Evolutionary conservation across 53 echinoderm and acorn worm genomes (phyloP).

Genomic region (Mesocentrotus franciscanus): DNA sequence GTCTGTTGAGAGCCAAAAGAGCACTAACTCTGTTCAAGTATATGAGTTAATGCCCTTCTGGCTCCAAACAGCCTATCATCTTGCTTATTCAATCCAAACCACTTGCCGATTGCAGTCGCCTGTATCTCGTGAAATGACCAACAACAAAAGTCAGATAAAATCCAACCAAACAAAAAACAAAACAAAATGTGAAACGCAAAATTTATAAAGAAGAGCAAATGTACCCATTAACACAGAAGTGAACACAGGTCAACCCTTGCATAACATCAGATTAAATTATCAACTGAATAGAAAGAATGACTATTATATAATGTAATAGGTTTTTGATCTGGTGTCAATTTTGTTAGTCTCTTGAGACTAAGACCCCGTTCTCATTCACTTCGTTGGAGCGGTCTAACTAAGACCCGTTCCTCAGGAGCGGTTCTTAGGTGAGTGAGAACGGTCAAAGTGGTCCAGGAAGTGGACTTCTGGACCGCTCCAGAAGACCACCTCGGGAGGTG

Average conservation of each 20-base stretch:
- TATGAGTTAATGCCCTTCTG: too few species aligned
- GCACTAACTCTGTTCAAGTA: too few species aligned
- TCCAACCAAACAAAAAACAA: background rate
- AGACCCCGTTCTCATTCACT: too few species aligned
- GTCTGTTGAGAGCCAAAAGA: too few species aligned
- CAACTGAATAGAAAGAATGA: background rate
- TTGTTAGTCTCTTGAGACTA: background rate
- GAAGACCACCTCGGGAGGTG: too few species aligned
- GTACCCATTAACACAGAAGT: background rate
- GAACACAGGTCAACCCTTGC: background rate
- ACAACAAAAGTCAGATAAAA: background rate
- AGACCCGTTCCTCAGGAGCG: too few species aligned
- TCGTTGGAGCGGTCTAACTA: too few species aligned
- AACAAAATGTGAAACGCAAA: slow-evolving; percentile 12
- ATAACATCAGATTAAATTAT: background rate
- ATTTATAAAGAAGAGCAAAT: background rate
- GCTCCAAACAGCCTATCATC: background rate
- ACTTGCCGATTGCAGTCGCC: background rate
- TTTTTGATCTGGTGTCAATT: background rate
- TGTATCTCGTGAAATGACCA: background rate
- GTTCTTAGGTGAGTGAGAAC: too few species aligned
- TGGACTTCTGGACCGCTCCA: too few species aligned
- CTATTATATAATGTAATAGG: background rate
- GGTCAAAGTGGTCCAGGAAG: too few species aligned
- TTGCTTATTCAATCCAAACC: background rate